Conservation (phyloP, 1,140 invertebrate genomes). For the Papilio dardanus region DNA sequence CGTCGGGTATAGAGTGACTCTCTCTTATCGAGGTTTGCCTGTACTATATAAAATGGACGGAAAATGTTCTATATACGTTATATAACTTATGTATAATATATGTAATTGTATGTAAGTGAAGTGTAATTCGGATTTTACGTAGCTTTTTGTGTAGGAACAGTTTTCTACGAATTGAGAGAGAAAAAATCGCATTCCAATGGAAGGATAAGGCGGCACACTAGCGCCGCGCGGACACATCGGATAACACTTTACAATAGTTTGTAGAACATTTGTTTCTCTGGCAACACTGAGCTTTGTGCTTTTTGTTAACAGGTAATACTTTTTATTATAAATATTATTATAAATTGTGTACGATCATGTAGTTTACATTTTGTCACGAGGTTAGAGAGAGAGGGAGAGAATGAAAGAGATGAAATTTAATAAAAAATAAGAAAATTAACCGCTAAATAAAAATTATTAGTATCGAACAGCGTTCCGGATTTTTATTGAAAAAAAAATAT, state of each 20-base stretch:
- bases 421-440: not conserved
- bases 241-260: conserved; percentile 8
- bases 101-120: conserved; percentile 41
- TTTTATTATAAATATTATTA: not conserved
- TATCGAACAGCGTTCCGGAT: not conserved
- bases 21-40: too few species aligned
- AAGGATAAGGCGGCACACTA: conserved; percentile 17
- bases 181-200: conserved; percentile 43
- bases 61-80: conserved; percentile 37
- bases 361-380: conserved; percentile 11
- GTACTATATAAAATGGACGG: conserved; percentile 34
- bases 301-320: not conserved
- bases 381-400: not conserved
- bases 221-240: not conserved
- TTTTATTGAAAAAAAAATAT: not conserved
- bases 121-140: conserved; percentile 35
- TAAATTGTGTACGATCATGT: conserved; percentile 17
- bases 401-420: not conserved
- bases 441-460: not conserved
- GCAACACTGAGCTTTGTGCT: conserved; percentile 1
- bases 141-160: conserved; percentile 38
- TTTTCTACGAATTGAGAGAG: conserved; percentile 34
- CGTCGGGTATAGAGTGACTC: too few species aligned
- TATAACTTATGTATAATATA: conserved; percentile 28
- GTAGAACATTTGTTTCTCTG: conserved; percentile 12